Percentiles rank a stretch among this genome's conserved stretches.
phyloP scores from a whole-genome alignment of 2,888 invertebrate species.

The Dynastes tityus region DNA sequence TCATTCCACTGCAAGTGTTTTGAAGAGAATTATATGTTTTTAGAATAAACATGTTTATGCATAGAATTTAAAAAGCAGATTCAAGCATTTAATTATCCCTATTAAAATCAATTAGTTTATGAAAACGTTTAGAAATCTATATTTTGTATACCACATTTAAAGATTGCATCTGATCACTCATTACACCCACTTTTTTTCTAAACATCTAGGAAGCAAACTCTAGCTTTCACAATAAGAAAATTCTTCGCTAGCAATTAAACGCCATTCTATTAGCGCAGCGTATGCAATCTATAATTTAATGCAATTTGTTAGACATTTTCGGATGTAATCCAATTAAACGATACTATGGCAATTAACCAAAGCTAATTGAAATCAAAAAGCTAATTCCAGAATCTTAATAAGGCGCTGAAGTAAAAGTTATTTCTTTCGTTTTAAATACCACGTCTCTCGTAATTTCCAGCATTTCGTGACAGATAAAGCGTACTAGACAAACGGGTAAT shows the following conservation, averaged over 20 bases:
- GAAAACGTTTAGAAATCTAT: too few species aligned
- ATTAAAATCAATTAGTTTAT: too few species aligned
- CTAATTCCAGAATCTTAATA: conserved; percentile 5
- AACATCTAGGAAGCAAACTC: not conserved
- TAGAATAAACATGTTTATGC: too few species aligned
- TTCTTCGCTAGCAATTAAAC: not conserved
- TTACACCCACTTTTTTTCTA: too few species aligned
- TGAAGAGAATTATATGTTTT: too few species aligned
- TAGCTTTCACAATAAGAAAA: not conserved
- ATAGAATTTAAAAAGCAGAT: too few species aligned
- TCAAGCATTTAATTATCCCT: too few species aligned
- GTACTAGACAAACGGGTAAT: not conserved
- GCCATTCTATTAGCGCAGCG: not conserved
- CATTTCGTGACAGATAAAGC: not conserved
- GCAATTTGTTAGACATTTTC: not conserved
- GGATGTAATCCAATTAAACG: not conserved
- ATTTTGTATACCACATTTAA: too few species aligned
- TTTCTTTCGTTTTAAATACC: too few species aligned
- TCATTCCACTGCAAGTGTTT: too few species aligned
- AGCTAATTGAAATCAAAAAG: conserved; percentile 7
- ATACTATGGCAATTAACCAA: not conserved
- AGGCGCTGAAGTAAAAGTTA: too few species aligned
- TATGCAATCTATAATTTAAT: not conserved
- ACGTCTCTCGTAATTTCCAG: not conserved
- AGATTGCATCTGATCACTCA: too few species aligned